These are phyloP conservation scores for Graptemys geographica DNA, from an alignment of 2,797 vertebrate genomes.

Conservation along the genomic window DNA sequence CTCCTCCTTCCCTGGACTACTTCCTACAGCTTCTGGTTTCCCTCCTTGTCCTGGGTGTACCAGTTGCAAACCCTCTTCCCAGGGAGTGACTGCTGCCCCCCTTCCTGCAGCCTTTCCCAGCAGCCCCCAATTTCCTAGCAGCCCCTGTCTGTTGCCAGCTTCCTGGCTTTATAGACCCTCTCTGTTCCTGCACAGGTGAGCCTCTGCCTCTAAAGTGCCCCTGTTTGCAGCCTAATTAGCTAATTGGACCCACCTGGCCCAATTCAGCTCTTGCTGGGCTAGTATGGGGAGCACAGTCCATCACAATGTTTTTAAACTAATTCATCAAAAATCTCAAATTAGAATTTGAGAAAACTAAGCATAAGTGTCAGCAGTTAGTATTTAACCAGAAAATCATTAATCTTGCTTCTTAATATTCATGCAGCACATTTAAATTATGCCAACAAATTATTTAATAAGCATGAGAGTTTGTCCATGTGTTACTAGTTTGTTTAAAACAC, in stretches of 20 bases:
- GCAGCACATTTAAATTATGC: neutral
- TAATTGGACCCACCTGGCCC: neutral
- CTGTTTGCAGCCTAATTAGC: neutral
- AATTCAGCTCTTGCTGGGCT: neutral
- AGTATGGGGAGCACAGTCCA: neutral
- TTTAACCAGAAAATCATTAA: neutral
- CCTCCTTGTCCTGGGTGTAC: neutral
- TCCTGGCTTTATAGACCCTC: neutral
- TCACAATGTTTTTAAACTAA: neutral
- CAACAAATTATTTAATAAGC: neutral
- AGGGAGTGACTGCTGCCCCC: neutral
- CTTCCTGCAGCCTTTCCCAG: neutral
- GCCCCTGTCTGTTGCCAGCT: neutral
- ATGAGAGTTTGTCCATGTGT: neutral
- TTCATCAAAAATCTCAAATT: conserved; percentile 3
- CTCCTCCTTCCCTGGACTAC: neutral
- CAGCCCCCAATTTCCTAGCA: neutral
- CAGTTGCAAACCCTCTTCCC: neutral
- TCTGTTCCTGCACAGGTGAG: neutral
- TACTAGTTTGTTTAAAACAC: neutral
- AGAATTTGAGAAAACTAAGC: neutral
- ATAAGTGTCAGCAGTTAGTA: neutral
- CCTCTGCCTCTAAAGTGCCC: neutral
- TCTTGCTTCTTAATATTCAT: neutral
- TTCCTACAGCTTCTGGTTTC: neutral